Percentiles rank a stretch among this genome's conserved stretches.
These are phyloP conservation scores for Scaptomyza tumidula DNA, from an alignment of 2,888 invertebrate genomes.

Conservation along the genomic window DNA sequence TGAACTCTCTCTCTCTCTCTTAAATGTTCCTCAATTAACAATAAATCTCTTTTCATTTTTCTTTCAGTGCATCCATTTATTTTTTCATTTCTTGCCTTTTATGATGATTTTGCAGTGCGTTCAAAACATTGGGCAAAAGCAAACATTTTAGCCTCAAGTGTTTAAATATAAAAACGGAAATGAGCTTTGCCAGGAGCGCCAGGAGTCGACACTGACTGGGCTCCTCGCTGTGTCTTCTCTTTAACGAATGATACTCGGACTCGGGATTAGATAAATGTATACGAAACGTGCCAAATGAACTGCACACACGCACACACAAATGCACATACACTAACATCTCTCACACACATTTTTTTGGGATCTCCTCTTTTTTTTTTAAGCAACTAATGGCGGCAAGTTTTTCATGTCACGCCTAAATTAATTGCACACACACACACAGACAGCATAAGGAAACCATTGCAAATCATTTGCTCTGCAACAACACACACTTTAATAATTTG, in stretches of 20 bases:
- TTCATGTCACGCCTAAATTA: conserved; percentile 36
- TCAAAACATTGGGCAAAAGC: conserved; percentile 62
- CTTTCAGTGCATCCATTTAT: conserved; percentile 54
- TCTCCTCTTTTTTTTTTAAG: conserved; percentile 1
- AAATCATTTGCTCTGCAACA: conserved; percentile 19
- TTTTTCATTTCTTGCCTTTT: conserved; percentile 74
- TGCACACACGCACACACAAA: conserved; percentile 41
- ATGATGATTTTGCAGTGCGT: conserved; percentile 68
- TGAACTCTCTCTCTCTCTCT: too few species aligned
- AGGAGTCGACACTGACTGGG: conserved; percentile 10
- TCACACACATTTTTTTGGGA: neutral
- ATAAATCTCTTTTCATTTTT: neutral
- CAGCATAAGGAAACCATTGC: conserved; percentile 28
- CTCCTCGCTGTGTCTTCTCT: conserved; percentile 21
- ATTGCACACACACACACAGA: conserved; percentile 35
- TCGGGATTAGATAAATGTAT: conserved; percentile 30
- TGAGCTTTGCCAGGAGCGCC: conserved; percentile 61
- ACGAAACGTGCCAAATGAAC: conserved; percentile 67
- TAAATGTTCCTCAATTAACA: too few species aligned
- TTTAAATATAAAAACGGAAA: conserved; percentile 80
- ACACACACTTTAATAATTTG: conserved; percentile 43
- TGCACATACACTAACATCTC: neutral
- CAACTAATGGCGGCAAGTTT: conserved; percentile 76
- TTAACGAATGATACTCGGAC: conserved; percentile 37
- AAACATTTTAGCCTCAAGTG: conserved; percentile 80